Evolutionary conservation across 1,140 invertebrate genomes (phyloP), one percentile per base, ranked within the genome.

Genomic region (Drosophila ohnishii): DNA sequence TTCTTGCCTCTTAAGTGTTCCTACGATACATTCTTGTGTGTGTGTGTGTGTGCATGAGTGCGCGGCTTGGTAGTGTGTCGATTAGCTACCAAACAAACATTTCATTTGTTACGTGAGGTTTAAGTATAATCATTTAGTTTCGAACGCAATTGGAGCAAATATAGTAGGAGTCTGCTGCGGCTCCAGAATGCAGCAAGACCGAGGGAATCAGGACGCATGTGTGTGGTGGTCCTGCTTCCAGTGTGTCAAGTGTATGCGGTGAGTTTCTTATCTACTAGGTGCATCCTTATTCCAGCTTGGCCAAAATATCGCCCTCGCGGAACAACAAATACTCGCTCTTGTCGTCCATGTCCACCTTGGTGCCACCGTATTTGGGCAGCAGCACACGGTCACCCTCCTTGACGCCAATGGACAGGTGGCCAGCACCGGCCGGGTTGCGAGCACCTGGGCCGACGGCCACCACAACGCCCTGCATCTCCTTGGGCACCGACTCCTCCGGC

Each of bases 331-430:
- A 98, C 92, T 99, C 98, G 90, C 96, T 95, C 35, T 94, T 93
- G 66, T 96, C 96, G 77, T 96, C 96, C 56, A 96, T 90, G 78
- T 95, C 94, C 11, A 95, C 87, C 94, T 99, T 99, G 56, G 97
- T 99, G 73, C 99, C 99, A 69, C 99, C 99, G 93, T 99, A 99
- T 93, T 99, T 99, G 0, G 99, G 99, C 19, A 99, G 94, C 58
- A 99, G 93, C 2, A 99, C 98, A 78, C 95, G 94, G 92, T 99
- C 99, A 22, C 99, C 99, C 66, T 97, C 96, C 93, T 97, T 95
- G 1, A 99, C 95, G 78, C 94, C 93, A 0, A 96, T 88, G 22
- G 97, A 95, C 76, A 99, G 92, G 60, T 96, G 93, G 9, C 96
- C 94, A 60, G 98, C 98, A 90, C 96, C 95, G 94, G 97, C 96